phyloP scores from a whole-genome alignment of 2,797 vertebrate genomes.

The Chromis chromis region DNA sequence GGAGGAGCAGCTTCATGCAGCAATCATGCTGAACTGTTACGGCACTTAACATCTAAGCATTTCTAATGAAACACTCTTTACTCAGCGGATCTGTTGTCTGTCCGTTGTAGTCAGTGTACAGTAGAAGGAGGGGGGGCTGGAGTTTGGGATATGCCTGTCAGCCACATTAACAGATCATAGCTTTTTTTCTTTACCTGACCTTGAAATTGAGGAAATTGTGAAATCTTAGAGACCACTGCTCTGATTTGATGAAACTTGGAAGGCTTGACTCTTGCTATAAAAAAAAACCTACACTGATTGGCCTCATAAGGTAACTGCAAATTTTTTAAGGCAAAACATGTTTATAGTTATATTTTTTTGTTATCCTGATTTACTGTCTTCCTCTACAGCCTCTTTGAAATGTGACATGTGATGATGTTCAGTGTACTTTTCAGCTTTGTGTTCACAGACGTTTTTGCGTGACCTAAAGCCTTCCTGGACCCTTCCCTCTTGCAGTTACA shows the following conservation, averaged over 20 bases:
- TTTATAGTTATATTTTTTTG: conserved; percentile 27
- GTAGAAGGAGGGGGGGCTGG: not conserved
- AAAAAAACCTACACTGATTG: conserved; percentile 59
- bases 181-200: conserved; percentile 58
- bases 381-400: not conserved
- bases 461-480: conserved; percentile 26
- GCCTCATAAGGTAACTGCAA: conserved; percentile 27
- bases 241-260: conserved; percentile 72
- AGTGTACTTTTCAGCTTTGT: conserved; percentile 20
- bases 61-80: conserved; percentile 54
- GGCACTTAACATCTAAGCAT: conserved; percentile 49
- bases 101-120: conserved; percentile 26
- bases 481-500: conserved; percentile 27
- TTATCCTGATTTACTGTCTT: conserved; percentile 26
- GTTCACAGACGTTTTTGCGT: conserved; percentile 27
- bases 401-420: conserved; percentile 37
- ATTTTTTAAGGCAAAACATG: conserved; percentile 24
- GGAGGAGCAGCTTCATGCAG: conserved; percentile 10
- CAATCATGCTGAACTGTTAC: conserved; percentile 49
- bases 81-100: conserved; percentile 47
- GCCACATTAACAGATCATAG: conserved; percentile 65
- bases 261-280: conserved; percentile 29
- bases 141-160: conserved; percentile 66
- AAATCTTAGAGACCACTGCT: conserved; percentile 64
- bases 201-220: conserved; percentile 73